phyloP scores from a whole-genome alignment of 2,797 vertebrate species.

The Kryptolebias ocellatus region DNA sequence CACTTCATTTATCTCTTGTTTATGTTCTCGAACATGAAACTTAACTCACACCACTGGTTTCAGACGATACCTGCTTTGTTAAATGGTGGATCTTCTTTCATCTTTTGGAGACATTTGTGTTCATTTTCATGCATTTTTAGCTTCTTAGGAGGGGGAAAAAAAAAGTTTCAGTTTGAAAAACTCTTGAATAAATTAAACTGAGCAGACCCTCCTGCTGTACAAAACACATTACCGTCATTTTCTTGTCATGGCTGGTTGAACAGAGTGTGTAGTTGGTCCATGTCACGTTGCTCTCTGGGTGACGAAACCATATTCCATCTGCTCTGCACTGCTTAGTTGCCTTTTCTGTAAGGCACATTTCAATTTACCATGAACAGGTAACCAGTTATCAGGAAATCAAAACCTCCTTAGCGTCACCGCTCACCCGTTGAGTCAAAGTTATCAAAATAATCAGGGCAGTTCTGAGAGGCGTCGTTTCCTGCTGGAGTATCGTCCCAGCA shows the following conservation, averaged over 20 bases:
- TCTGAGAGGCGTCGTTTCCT: conserved; percentile 83
- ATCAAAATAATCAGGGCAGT: conserved; percentile 92
- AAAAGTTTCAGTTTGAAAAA: not conserved
- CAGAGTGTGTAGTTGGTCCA: conserved; percentile 98
- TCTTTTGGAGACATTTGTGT: conserved; percentile 54
- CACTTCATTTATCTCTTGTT: not conserved
- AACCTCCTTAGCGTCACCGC: not conserved
- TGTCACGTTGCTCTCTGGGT: conserved; percentile 93
- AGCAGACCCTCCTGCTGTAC: not conserved
- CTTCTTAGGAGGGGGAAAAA: conserved; percentile 32
- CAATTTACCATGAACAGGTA: conserved; percentile 12
- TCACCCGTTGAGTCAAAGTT: conserved; percentile 95
- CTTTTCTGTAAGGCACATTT: conserved; percentile 80
- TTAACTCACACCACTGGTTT: not conserved
- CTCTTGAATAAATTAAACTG: not conserved
- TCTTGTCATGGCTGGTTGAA: conserved; percentile 82
- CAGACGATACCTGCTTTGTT: conserved; percentile 49
- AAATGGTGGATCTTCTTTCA: conserved; percentile 40
- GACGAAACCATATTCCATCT: conserved; percentile 92
- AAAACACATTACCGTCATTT: conserved; percentile 84
- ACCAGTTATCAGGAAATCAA: not conserved
- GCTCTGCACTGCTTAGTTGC: conserved; percentile 93
- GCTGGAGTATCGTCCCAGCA: conserved; percentile 96
- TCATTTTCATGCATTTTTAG: conserved; percentile 49
- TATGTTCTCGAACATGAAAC: not conserved